These are phyloP conservation scores for Drosophila chauvacae DNA, from an alignment of 1,140 invertebrate species.

Conservation along the genomic window DNA sequence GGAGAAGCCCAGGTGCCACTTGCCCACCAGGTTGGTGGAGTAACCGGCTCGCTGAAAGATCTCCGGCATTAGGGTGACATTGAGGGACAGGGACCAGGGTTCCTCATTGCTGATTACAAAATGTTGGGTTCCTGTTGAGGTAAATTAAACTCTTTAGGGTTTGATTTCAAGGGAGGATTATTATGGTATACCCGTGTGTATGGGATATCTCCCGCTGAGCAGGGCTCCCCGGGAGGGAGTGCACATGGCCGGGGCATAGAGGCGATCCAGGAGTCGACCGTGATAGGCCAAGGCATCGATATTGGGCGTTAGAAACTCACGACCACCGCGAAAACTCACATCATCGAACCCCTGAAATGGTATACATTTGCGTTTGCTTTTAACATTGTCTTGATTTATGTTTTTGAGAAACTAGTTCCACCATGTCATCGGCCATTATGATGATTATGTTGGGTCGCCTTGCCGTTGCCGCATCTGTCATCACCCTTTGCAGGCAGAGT, in stretches of 20 bases:
- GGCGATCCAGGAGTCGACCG: constrained; percentile 90
- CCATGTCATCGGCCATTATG: constrained; percentile 88
- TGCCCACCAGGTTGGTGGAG: constrained; percentile 93
- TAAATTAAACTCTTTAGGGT: not conserved
- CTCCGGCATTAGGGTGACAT: constrained; percentile 90
- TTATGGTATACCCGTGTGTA: constrained; percentile 85
- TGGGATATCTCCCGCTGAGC: constrained; percentile 93
- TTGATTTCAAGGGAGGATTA: not conserved
- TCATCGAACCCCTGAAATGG: constrained; percentile 92
- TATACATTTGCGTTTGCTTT: not conserved
- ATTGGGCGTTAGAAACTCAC: constrained; percentile 93
- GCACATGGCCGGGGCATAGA: constrained; percentile 91
- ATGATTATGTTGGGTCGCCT: constrained; percentile 86
- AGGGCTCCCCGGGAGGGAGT: constrained; percentile 91
- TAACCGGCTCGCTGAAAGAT: constrained; percentile 92
- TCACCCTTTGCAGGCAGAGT: constrained; percentile 37
- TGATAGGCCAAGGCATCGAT: constrained; percentile 92
- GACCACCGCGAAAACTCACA: constrained; percentile 94
- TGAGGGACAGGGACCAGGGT: constrained; percentile 90
- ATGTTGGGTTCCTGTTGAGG: constrained; percentile 90
- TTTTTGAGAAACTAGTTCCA: constrained; percentile 59
- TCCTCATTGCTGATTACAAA: constrained; percentile 90
- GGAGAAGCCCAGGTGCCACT: constrained; percentile 94
- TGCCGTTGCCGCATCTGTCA: constrained; percentile 36
- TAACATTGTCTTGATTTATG: constrained; percentile 12